Evolutionary conservation across 2,113 vertebrate genomes (phyloP).

Genomic region (Chauna torquata): DNA sequence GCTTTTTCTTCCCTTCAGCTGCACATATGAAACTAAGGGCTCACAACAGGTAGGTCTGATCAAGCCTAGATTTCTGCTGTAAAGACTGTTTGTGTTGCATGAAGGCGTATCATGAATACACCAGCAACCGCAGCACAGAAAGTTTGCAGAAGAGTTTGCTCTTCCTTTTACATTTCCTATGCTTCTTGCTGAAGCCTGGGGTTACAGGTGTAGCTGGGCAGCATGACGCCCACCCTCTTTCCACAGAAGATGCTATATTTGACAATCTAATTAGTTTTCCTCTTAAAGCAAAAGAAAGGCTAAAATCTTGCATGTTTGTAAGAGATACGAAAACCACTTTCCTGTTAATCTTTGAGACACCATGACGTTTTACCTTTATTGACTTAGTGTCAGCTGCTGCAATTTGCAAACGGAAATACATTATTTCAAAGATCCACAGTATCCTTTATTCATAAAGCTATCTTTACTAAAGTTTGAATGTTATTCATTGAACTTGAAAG

Average conservation of each 20-base stretch:
- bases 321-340: not conserved
- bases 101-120: accelerated
- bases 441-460: not conserved
- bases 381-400: not conserved
- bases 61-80: accelerated
- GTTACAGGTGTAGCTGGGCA: not conserved
- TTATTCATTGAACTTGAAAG: not conserved
- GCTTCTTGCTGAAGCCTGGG: not conserved
- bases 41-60: too few species aligned
- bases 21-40: not conserved
- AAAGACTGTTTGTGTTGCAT: accelerated
- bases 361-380: not conserved
- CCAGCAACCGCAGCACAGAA: not conserved
- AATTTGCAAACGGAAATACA: not conserved
- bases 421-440: accelerated
- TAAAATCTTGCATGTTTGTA: not conserved
- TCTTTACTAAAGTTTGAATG: not conserved
- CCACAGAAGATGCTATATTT: not conserved
- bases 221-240: accelerated
- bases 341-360: not conserved
- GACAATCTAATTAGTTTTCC: not conserved
- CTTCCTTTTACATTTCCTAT: not conserved
- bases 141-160: not conserved
- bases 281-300: not conserved
- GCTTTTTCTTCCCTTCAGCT: not conserved